Evolutionary conservation across 2,113 vertebrate species (phyloP).

Genomic region (Chaenocephalus aceratus): DNA sequence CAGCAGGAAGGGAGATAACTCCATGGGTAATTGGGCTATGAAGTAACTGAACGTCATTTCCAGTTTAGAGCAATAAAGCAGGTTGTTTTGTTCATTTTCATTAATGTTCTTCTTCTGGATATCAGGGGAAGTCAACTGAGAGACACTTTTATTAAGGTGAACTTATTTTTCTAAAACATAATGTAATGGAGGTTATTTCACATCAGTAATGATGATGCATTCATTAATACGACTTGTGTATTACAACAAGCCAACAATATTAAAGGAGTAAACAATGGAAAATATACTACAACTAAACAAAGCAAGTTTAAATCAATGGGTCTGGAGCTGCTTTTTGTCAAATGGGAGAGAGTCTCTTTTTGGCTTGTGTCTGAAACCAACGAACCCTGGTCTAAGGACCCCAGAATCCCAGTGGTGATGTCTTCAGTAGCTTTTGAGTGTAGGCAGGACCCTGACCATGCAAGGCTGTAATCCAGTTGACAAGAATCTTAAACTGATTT

Average conservation of each 20-base stretch:
- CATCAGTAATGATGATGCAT: neutral
- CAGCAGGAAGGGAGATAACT: constrained; percentile 27
- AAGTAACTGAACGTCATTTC: constrained; percentile 32
- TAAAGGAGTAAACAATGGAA: neutral
- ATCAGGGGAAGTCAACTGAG: constrained; percentile 3
- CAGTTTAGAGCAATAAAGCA: constrained; percentile 20
- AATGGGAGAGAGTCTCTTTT: neutral
- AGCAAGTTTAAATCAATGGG: neutral
- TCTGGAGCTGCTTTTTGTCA: neutral
- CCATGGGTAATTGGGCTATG: constrained; percentile 51
- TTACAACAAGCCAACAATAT: neutral
- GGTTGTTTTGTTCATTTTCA: constrained; percentile 21
- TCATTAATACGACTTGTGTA: neutral
- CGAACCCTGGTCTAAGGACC: neutral
- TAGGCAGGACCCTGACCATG: neutral
- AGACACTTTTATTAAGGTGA: neutral
- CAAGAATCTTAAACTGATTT: neutral
- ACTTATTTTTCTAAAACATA: neutral
- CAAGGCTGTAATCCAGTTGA: neutral
- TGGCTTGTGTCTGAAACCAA: neutral
- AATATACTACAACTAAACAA: neutral
- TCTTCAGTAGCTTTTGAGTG: neutral
- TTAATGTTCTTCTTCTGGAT: constrained; percentile 1
- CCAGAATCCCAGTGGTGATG: neutral
- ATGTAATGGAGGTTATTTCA: neutral